phyloP scores from a whole-genome alignment of 2,797 vertebrate species.

The Heterohyrax brucei region DNA sequence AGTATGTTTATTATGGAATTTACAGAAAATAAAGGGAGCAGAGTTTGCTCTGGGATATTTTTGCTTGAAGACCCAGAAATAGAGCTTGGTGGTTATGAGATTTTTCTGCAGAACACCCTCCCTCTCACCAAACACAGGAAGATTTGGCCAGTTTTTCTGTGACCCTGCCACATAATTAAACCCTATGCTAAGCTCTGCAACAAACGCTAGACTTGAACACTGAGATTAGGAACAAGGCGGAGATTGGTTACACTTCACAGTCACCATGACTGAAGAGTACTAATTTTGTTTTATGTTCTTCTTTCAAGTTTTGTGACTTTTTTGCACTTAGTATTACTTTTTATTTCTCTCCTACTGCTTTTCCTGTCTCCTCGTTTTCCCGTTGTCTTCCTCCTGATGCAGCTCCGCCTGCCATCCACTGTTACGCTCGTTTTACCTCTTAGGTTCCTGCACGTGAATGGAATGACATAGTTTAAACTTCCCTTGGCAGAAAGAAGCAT shows the following conservation, averaged over 20 bases:
- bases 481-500: slow-evolving; percentile 17
- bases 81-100: neutral
- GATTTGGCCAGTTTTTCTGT: neutral
- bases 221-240: neutral
- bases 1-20: slow-evolving; percentile 50
- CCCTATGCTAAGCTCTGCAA: neutral
- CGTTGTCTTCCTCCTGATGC: neutral
- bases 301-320: neutral
- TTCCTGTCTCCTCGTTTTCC: too few species aligned
- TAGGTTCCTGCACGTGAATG: neutral
- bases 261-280: neutral
- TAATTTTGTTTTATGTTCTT: neutral
- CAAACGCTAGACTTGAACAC: neutral
- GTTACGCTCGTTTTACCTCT: neutral
- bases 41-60: neutral
- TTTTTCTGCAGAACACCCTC: neutral
- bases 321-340: neutral
- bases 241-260: neutral
- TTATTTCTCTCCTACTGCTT: neutral
- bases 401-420: neutral
- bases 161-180: neutral
- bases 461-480: neutral
- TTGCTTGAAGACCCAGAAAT: slow-evolving; percentile 34
- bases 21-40: neutral
- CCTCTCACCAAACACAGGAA: neutral